Base-by-base conservation (phyloP, 1,140 invertebrate genomes). In the Helicoverpa zea region DNA sequence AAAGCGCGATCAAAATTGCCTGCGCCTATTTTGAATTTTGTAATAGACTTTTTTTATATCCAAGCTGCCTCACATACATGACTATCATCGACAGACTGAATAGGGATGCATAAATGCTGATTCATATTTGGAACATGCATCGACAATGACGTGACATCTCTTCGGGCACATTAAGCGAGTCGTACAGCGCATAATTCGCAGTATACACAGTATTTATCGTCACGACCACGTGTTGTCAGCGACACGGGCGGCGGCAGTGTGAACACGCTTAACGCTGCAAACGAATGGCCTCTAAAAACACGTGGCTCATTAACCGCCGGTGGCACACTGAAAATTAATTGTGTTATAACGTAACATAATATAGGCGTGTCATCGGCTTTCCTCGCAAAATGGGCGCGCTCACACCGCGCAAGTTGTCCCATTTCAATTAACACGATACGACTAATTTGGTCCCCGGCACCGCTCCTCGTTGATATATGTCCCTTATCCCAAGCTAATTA, bases 351-450 rank as follows among this genome's bases (percentile, higher is more conserved):
- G 75, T 66, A 66, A 77, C 75, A 64, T 77, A 77, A 77, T 77
- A 77, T 66, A 66, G 75, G 75, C 75, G 61, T 77, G 75, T 77
- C 75, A 77, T 77, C 61, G 75, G 75, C 61, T 77, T 77, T 51
- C 35, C 74, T 66, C 61, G 75, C 66, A 59, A 80, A 80, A 72
- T 72, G n/a, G 51, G 61, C 29, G 13, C 16, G 56, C 72, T 66
- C 70, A 18, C 76, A 59, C 75, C 52, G 72, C 64, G 61, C 66
- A 82, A 82, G 58, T 80, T 77, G 81, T 80, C 64, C 77, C 72
- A 79, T 83, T 83, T 83, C 81, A 83, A 83, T 83, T 83, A 83
- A 79, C 81, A 79, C 54, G 77, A 75, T 79, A 83, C 81, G 81
- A 74, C 73, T 80, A 83, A 83, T 83, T 83, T 80, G 73, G 78